Evolutionary conservation across 2,797 vertebrate genomes (phyloP), one percentile per base, ranked within the genome.

Genomic region (Clangula hyemalis): DNA sequence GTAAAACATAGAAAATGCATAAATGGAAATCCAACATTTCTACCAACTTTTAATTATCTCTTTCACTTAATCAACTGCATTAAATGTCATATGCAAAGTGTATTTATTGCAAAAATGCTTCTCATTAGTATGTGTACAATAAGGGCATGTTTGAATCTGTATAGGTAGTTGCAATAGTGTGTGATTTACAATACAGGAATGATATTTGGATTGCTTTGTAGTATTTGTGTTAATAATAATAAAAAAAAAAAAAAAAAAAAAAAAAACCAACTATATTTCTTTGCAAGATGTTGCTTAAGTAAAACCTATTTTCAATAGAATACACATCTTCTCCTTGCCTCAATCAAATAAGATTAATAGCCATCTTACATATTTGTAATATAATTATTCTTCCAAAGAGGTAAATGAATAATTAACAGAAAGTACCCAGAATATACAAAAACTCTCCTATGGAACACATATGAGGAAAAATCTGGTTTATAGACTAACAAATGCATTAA

Each of bases 81-180:
- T 96, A 97, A 98, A 97, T 97, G 97, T 97, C 97, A 97, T 95
- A 96, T 96, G 95, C 94, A 97, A 98, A 97, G 85, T 73, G n/a
- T 91, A 97, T 97, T 96, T 97, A 96, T 93, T 96, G 71, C 76
- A 95, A 96, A 97, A 90, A 91, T 83, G 62, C 13, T 49, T 89
- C 87, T 97, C 90, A 96, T 97, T 94, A 94, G 65, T 51, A 28
- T 85, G 85, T 13, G 6, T 85, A 94, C 34, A 49, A 66, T 66
- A 87, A 87, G 56, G 39, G 11, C 91, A 53, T 88, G 85, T 93
- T 92, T 72, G 80, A 96, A 92, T 79, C 84, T 85, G 11, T 49
- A 56, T 27, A 74, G 56, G 16, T 58, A 80, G 25, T 68, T 64
- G 58, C 36, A 79, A 34, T 66, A 58, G 19, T 78, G 85, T 71